phyloP scores from a whole-genome alignment of 1,140 invertebrate genomes.

The Thaumatotibia leucotreta region DNA sequence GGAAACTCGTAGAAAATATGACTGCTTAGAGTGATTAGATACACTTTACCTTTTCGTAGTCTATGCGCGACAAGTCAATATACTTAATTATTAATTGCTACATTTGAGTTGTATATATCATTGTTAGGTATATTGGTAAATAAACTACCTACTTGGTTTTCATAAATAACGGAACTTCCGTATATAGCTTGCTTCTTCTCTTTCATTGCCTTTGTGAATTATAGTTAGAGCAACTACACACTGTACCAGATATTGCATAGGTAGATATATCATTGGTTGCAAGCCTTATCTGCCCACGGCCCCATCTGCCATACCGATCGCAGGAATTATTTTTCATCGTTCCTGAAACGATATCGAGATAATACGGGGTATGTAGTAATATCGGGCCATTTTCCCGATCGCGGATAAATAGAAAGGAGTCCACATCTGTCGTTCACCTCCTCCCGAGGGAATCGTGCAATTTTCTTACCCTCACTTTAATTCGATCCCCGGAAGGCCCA shows the following conservation, averaged over 20 bases:
- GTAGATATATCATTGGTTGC: not conserved
- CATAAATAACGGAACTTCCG: no score
- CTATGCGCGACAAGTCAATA: no score
- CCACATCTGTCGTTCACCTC: conserved; percentile 60
- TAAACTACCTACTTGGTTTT: no score
- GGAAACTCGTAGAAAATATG: no score
- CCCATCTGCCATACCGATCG: not conserved
- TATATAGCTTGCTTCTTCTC: no score
- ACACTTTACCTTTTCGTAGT: no score
- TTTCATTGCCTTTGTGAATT: no score
- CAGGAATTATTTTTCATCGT: conserved; percentile 11
- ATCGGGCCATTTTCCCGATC: conserved; percentile 46
- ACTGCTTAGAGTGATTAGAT: no score
- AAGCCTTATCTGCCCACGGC: not conserved
- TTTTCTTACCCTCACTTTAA: conserved; percentile 71
- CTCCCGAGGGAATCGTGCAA: conserved; percentile 65
- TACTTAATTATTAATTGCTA: no score
- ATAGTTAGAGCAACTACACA: not conserved
- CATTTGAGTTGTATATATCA: no score
- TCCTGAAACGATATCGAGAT: conserved; percentile 31
- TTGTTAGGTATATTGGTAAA: no score
- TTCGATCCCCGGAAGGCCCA: conserved; percentile 68
- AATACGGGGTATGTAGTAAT: conserved; percentile 49
- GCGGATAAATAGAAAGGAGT: conserved; percentile 68
- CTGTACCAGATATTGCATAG: not conserved